Evolutionary conservation across 2,888 invertebrate genomes (phyloP).

Genomic region (Nysson spinosus): DNA sequence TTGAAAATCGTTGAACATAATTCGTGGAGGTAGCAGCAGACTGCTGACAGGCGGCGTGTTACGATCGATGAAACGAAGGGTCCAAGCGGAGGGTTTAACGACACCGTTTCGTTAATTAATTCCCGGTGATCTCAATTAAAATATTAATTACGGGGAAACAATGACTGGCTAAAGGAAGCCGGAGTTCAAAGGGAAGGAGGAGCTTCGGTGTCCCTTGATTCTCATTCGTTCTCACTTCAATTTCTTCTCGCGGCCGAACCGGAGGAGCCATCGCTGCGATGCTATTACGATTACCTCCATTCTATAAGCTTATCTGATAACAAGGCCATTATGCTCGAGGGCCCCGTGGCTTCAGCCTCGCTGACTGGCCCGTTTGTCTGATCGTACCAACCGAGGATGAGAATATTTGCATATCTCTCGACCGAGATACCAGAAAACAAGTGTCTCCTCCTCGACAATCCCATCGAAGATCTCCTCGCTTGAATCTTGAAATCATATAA

Average conservation of each 20-base stretch:
- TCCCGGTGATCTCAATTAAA: slow-evolving; percentile 74
- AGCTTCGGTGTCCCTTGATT: slow-evolving; percentile 1
- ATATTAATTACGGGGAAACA: slow-evolving; percentile 74
- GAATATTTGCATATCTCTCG: slow-evolving; percentile 56
- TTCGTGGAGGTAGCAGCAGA: slow-evolving; percentile 77
- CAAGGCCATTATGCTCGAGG: slow-evolving; percentile 63
- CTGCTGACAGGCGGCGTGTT: slow-evolving; percentile 66
- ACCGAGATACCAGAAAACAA: slow-evolving; percentile 65
- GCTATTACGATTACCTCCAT: slow-evolving; percentile 75
- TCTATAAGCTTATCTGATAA: slow-evolving; percentile 75
- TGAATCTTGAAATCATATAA: slow-evolving; percentile 58
- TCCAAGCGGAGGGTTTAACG: slow-evolving; percentile 57
- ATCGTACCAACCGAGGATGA: slow-evolving; percentile 44
- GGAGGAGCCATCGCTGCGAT: slow-evolving; percentile 69
- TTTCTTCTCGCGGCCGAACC: slow-evolving; percentile 26
- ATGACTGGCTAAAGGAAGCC: slow-evolving; percentile 61
- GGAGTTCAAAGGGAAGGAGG: slow-evolving; percentile 35
- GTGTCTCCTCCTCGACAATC: slow-evolving; percentile 53
- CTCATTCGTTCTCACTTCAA: slow-evolving; percentile 4
- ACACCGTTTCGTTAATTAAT: slow-evolving; percentile 73
- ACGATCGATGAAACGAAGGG: slow-evolving; percentile 64
- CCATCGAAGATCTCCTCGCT: slow-evolving; percentile 50
- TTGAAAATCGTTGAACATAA: slow-evolving; percentile 55
- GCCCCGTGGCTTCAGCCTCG: slow-evolving; percentile 60
- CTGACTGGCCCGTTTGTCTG: slow-evolving; percentile 75